Percentiles rank a stretch among this genome's conserved stretches.
phyloP scores from a whole-genome alignment of 2,113 vertebrate genomes.

The Apodemus speciosus region DNA sequence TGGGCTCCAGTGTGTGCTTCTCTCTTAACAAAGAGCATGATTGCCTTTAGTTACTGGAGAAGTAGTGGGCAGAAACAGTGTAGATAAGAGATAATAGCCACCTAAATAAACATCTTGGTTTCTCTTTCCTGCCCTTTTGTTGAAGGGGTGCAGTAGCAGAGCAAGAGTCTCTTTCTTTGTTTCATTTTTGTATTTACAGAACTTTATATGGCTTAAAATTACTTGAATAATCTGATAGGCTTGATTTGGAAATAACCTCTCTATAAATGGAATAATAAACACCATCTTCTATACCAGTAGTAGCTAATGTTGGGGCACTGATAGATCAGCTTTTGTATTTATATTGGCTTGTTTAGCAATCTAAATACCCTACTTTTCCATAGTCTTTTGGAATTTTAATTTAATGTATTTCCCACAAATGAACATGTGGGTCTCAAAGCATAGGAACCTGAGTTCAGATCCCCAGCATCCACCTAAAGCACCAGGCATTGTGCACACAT shows the following conservation, averaged over 20 bases:
- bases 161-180: neutral
- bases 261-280: neutral
- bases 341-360: neutral
- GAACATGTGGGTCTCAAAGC: neutral
- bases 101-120: neutral
- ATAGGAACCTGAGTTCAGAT: neutral
- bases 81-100: neutral
- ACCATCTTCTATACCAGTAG: neutral
- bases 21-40: neutral
- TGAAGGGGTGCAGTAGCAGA: neutral
- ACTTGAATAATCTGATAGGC: neutral
- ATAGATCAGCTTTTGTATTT: neutral
- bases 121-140: neutral
- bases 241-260: slow-evolving; percentile 44
- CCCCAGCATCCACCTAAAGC: neutral
- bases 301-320: neutral
- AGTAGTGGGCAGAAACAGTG: neutral
- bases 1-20: neutral
- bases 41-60: neutral
- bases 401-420: slow-evolving; percentile 12
- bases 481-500: neutral
- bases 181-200: slow-evolving; percentile 20
- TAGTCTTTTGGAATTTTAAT: slow-evolving; percentile 27
- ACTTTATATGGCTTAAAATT: neutral
- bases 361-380: slow-evolving; percentile 21